Evolutionary conservation across 1,140 invertebrate species (phyloP), one percentile per base, ranked within the genome.

Genomic region (Zaprionus ghesquierei): DNA sequence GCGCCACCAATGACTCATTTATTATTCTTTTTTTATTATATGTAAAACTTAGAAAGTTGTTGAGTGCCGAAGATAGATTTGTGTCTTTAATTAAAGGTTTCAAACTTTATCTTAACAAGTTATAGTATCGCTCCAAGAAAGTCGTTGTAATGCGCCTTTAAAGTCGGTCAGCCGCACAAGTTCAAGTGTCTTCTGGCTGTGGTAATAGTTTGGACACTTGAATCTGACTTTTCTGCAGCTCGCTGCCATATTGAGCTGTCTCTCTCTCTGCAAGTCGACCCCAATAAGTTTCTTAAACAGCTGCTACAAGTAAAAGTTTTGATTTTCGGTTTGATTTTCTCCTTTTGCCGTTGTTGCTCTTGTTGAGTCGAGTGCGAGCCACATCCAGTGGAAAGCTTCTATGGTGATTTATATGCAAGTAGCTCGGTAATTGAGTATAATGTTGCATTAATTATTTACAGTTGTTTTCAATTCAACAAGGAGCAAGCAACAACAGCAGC

Each of bases 361-460:
- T n/a, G n/a, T n/a, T 51, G 33, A 35, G 33, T 35, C 60, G 53
- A 76, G 69, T 63, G 51, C 46, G 33, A 53, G 44, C 44, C 35
- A 29, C 38, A 51, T 53, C 54, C 20, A 53, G 56, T 46, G 53
- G 60, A 44, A 70, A 54, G 9, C n/a, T 49, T 79, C 58, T 59
- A 61, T 41, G 15, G 69, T 71, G 77, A 66, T 85, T 77, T 70
- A 74, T 78, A 89, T 89, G 84, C 77, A 87, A 77, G 82, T 89
- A 74, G 65, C 64, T 77, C 50, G 77, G 80, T 84, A 89, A 89
- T 89, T 89, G 85, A 78, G 80, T 72, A 89, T 84, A 89, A 89
- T 89, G 80, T 77, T 78, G 85, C 84, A 89, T 89, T 89, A 89
- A 89, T 89, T 89, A 89, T 89, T 89, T 84, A 89, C 84, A 89